A percentile compares a stretch with the other conserved stretches of the same genome.
Evolutionary conservation across 2,888 invertebrate genomes (phyloP).

Genomic region (Hofmannophila pseudospretella): DNA sequence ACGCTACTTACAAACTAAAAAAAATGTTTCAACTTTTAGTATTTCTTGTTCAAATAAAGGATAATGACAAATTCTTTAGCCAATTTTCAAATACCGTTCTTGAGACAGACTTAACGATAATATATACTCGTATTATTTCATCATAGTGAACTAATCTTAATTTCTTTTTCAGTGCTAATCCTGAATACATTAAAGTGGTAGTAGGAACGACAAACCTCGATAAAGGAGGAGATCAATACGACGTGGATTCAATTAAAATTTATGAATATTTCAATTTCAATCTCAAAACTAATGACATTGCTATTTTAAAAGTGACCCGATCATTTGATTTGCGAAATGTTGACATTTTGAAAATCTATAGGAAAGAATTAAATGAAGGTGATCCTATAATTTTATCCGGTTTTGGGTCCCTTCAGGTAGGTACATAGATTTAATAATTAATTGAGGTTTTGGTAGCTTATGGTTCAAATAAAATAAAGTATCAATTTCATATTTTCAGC

Average conservation of each 20-base stretch:
- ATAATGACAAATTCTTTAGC: too few relatives aligned
- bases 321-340: constrained; percentile 38
- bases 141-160: too few relatives aligned
- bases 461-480: background rate
- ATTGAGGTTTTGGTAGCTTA: background rate
- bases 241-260: constrained; percentile 35
- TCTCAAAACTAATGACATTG: constrained; percentile 50
- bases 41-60: too few relatives aligned
- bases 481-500: constrained; percentile 28
- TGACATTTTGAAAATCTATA: constrained; percentile 30
- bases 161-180: constrained; percentile 40
- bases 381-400: constrained; percentile 49
- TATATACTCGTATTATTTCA: too few relatives aligned
- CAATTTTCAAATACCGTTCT: too few relatives aligned
- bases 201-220: constrained; percentile 56
- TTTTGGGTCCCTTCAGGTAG: constrained; percentile 55
- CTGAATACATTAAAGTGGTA: constrained; percentile 45
- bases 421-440: constrained; percentile 5
- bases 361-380: constrained; percentile 36
- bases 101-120: too few relatives aligned
- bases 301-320: constrained; percentile 41
- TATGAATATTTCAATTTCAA: constrained; percentile 38
- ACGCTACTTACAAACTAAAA: too few relatives aligned
- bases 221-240: constrained; percentile 36
- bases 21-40: too few relatives aligned